Evolutionary conservation across 1,140 invertebrate species (phyloP).

Genomic region (Radopholus similis): DNA sequence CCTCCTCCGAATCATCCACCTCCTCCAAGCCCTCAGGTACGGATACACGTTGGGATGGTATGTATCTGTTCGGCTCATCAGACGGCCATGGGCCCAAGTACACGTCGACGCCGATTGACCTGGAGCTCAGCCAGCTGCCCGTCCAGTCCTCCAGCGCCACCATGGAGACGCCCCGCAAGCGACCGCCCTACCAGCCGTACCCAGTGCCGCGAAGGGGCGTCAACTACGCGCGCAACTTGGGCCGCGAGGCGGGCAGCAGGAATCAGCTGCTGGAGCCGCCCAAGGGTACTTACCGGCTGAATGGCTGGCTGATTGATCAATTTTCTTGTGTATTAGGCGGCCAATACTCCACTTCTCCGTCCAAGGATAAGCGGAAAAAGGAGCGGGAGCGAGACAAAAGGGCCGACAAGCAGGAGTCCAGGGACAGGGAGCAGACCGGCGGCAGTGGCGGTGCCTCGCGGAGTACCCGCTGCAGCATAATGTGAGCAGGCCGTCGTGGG

Average conservation of each 20-base stretch:
- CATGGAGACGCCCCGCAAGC: background rate
- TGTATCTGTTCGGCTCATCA: background rate
- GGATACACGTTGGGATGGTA: background rate
- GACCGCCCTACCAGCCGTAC: background rate
- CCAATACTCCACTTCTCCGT: background rate
- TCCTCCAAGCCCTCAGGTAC: background rate
- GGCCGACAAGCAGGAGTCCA: background rate
- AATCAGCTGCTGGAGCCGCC: background rate
- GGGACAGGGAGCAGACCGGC: background rate
- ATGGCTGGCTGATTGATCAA: background rate
- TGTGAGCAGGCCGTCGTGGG: too few relatives aligned
- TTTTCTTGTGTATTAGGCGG: background rate
- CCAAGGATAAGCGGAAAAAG: slow-evolving; percentile 1
- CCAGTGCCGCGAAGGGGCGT: background rate
- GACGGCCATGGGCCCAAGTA: background rate
- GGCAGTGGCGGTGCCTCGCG: too few relatives aligned
- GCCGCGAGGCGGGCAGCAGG: background rate
- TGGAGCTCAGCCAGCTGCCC: background rate
- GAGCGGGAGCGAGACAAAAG: background rate
- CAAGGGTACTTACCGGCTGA: background rate
- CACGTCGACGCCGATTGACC: background rate
- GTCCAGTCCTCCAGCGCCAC: background rate
- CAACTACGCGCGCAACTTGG: background rate
- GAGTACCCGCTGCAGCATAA: too few relatives aligned
- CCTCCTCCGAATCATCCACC: background rate